Evolutionary conservation across 2,888 invertebrate species (phyloP), one percentile per base, ranked within the genome.

Genomic region (Calameuta pallipes): DNA sequence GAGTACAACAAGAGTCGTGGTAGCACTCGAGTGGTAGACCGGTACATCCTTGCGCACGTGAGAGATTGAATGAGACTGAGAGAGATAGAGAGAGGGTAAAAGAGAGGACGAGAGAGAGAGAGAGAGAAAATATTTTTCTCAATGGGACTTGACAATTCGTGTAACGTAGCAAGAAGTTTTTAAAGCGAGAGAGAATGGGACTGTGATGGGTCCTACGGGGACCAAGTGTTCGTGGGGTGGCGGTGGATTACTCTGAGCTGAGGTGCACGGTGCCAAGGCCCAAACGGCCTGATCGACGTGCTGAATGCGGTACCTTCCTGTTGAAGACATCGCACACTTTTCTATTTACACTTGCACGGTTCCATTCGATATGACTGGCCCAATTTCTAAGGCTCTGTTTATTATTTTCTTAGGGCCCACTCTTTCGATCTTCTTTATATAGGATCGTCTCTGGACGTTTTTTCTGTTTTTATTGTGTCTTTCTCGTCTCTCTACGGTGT

Each of bases 201-300:
- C 41, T 56, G 23, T 9, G 41, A 56, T 56, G 41, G 41, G 41
- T 23, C 41, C 41, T 56, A 56, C 23, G 41, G 9, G 41, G 41
- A 56, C 41, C 73, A 76, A 78, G 78, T 78, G 78, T 78, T 78
- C 78, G 78, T 78, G 78, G 76, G 78, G 78, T n/a, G 78, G 78
- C 41, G 78, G 78, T n/a, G 71, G 78, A 33, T 68, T 78, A 31
- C 34, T 37, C n/a, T 74, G 71, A 31, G 71, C 71, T 31, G 71
- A 71, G 31, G 71, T 71, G 33, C 71, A 71, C 31, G 71, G 71
- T 71, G 71, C 71, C 33, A 71, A 33, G 71, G 71, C 71, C 71
- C 71, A 71, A 33, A 71, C 71, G 71, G 71, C 71, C 71, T 34
- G 71, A n/a, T 75, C 78, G 78, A 78, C 78, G 31, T 75, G 73